Base-by-base conservation (phyloP, 2,797 vertebrate species). In the Fundulus diaphanus region DNA sequence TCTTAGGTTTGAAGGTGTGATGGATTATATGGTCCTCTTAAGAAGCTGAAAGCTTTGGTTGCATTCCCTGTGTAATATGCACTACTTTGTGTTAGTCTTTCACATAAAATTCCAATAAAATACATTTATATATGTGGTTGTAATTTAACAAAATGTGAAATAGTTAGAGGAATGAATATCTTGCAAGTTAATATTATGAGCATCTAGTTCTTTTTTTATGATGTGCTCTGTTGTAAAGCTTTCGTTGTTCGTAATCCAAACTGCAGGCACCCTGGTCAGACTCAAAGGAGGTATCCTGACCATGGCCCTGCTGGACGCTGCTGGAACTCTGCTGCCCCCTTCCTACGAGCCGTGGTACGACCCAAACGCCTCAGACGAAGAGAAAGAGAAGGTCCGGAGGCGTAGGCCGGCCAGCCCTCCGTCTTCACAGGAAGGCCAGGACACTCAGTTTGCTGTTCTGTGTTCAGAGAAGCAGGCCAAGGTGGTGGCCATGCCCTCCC, bases 391-490 rank as follows among this genome's bases (percentile, higher is more conserved):
- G 88, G 87, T 81, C 0, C 94, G 96, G 93, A 94, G 94, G 85
- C 96, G 97, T 79, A 95, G 97, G 84, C 96, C 97, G 27, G 95
- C 96, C 40, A 96, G 97, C 24, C 97, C 97, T 40, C 95, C 96
- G 13, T 95, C 96, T 18, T 96, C 97, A 90, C 97, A 97, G 92
- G 98, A 99, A 92, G 96, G 90, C 72, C 97, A 90, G 92, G 97
- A 98, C 85, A 93, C 93, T 80, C 97, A 98, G 90, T 98, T 97
- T 37, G 95, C 95, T 54, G 97, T 99, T 90, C 94, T 99, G 88
- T 99, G 98, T 84, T 99, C 98, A 0, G 98, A 99, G 93, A 99
- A 99, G 85, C 98, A 99, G 95, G 98, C 97, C 86, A 98, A 98
- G 90, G 97, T 99, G 76, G 93, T 99, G 88, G 96, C 96, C 76